A percentile compares a stretch with the other conserved stretches of the same genome.
Conservation (phyloP, 2,888 invertebrate genomes). For the Argynnis bischoffii region DNA sequence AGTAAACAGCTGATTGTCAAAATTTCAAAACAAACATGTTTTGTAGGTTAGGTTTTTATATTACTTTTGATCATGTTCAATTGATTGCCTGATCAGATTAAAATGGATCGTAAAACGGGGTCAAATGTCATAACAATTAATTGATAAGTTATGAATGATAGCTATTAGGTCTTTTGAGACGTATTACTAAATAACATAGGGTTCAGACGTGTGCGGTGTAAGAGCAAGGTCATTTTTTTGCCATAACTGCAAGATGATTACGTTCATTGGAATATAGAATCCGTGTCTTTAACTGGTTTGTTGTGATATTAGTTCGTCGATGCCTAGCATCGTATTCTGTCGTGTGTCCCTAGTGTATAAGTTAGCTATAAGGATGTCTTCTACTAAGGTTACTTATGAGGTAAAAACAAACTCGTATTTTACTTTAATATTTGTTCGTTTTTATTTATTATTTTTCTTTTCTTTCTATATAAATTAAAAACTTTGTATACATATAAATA, state of each 20-base stretch:
- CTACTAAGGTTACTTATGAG: constrained; percentile 62
- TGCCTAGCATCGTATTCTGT: constrained; percentile 54
- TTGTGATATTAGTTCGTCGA: constrained; percentile 48
- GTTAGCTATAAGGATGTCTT: constrained; percentile 60
- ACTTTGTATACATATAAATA: neutral
- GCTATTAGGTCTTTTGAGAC: constrained; percentile 16
- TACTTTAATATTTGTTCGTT: constrained; percentile 1
- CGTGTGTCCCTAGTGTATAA: constrained; percentile 55
- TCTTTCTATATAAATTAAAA: neutral
- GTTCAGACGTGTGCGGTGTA: constrained; percentile 11
- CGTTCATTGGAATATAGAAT: constrained; percentile 17
- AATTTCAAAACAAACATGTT: constrained; percentile 3
- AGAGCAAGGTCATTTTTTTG: constrained; percentile 37
- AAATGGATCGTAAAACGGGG: constrained; percentile 51
- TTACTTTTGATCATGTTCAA: constrained; percentile 18
- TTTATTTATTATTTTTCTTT: neutral
- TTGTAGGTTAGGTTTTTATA: constrained; percentile 23
- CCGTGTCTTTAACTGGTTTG: constrained; percentile 15
- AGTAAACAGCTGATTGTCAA: constrained; percentile 39
- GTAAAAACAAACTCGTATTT: constrained; percentile 46
- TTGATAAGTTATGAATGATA: constrained; percentile 52
- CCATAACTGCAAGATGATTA: constrained; percentile 28
- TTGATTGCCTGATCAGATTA: constrained; percentile 40
- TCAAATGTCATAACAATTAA: constrained; percentile 60
- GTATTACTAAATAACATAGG: constrained; percentile 18